These are phyloP conservation scores for Denticeps clupeoides DNA, from an alignment of 2,797 vertebrate species.

Conservation along the genomic window DNA sequence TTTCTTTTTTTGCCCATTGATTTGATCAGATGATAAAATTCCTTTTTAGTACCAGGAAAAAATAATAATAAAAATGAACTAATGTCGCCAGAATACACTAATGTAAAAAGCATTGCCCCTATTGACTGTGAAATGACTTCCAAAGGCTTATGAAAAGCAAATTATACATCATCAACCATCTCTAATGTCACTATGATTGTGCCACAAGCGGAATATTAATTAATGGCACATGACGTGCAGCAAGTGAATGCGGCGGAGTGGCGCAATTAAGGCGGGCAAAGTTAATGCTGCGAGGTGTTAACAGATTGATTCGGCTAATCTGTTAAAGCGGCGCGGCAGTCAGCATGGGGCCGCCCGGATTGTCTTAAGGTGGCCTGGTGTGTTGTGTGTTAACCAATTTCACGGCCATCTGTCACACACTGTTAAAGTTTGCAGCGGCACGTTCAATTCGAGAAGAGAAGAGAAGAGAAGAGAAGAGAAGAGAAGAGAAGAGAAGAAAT, in stretches of 20 bases:
- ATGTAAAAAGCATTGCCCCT: slow-evolving; percentile 41
- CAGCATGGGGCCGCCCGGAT: slow-evolving; percentile 42
- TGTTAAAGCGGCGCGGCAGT: slow-evolving; percentile 56
- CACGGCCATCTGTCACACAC: slow-evolving; percentile 89
- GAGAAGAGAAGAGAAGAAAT: slow-evolving; percentile 19
- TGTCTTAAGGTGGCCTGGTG: slow-evolving; percentile 36
- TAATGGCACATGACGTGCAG: slow-evolving; percentile 39
- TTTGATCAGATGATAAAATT: too few species aligned
- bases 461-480: background rate
- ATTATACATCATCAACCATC: slow-evolving; percentile 52
- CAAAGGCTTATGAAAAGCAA: slow-evolving; percentile 53
- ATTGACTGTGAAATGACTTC: slow-evolving; percentile 44
- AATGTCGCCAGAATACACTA: too few species aligned
- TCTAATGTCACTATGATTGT: slow-evolving; percentile 51
- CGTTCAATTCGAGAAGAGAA: slow-evolving; percentile 71
- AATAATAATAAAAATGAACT: too few species aligned
- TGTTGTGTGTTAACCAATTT: slow-evolving; percentile 91
- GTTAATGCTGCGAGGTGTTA: slow-evolving; percentile 55
- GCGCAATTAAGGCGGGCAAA: slow-evolving; percentile 48
- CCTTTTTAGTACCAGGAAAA: too few species aligned
- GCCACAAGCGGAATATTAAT: slow-evolving; percentile 41
- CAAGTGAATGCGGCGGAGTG: slow-evolving; percentile 42
- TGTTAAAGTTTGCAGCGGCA: slow-evolving; percentile 86
- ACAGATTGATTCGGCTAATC: slow-evolving; percentile 62
- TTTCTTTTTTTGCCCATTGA: too few species aligned